A percentile compares a stretch with the other conserved stretches of the same genome.
Evolutionary conservation across 2,797 vertebrate species (phyloP).

Genomic region (Rhinophrynus dorsalis): DNA sequence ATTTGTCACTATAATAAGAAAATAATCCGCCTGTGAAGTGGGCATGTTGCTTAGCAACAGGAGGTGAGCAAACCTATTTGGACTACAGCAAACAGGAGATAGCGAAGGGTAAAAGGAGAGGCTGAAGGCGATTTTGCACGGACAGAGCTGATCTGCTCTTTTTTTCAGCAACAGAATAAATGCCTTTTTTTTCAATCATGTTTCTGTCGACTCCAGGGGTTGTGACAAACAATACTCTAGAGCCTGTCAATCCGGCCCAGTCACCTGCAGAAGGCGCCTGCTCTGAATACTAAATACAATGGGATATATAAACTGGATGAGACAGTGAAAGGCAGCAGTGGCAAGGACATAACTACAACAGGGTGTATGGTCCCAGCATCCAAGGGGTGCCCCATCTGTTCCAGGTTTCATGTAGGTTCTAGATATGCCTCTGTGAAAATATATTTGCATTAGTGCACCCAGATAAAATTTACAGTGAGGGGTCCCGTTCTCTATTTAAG

Average conservation of each 20-base stretch:
- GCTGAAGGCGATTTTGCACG: constrained; percentile 19
- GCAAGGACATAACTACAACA: too few species aligned
- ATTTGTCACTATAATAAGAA: constrained; percentile 4
- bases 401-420: too few species aligned
- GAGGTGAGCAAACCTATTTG: constrained; percentile 56
- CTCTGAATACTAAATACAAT: too few species aligned
- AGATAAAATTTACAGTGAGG: too few species aligned
- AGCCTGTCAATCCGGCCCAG: constrained; percentile 3
- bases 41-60: constrained; percentile 61
- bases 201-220: constrained; percentile 15
- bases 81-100: constrained; percentile 24
- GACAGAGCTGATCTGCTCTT: constrained; percentile 7
- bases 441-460: too few species aligned
- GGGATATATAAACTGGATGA: too few species aligned
- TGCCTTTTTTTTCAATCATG: constrained; percentile 14
- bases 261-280: neutral
- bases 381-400: too few species aligned
- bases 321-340: too few species aligned
- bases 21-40: constrained; percentile 42
- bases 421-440: too few species aligned
- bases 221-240: constrained; percentile 20
- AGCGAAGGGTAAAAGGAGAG: constrained; percentile 41
- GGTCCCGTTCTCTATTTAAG: too few species aligned
- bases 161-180: constrained; percentile 31
- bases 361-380: too few species aligned